Percentiles rank a stretch among this genome's conserved stretches.
Evolutionary conservation across 2,888 invertebrate genomes (phyloP).

Genomic region (Disparrhopalites patrizii): DNA sequence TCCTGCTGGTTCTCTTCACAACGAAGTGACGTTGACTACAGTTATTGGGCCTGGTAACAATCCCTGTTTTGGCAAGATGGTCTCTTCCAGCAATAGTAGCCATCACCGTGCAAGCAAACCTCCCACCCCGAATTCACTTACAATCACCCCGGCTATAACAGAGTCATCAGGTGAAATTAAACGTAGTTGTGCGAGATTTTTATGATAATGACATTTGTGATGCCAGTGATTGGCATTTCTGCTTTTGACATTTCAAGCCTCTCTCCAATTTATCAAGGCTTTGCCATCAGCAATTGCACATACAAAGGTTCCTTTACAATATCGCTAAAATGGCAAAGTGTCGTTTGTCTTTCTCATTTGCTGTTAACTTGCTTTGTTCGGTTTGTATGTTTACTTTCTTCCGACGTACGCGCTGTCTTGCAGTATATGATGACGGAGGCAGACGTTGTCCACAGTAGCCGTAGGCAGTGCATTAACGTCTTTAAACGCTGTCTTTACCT

Average conservation of each 20-base stretch:
- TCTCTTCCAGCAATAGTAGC: background rate
- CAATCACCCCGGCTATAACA: constrained; percentile 12
- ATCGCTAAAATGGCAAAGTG: background rate
- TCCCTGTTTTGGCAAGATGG: constrained; percentile 27
- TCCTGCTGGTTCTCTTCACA: background rate
- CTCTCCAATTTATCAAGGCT: background rate
- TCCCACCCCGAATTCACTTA: constrained; percentile 19
- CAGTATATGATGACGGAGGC: too few relatives aligned
- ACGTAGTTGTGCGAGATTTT: background rate
- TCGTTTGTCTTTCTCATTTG: background rate
- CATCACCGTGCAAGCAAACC: constrained; percentile 19
- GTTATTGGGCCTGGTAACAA: constrained; percentile 5
- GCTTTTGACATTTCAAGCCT: background rate
- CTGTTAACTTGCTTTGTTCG: background rate
- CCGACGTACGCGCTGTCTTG: too few relatives aligned
- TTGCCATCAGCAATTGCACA: background rate
- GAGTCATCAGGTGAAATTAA: constrained; percentile 17
- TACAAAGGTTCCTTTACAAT: background rate
- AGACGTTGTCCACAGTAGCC: too few relatives aligned
- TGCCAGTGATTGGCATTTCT: too few relatives aligned
- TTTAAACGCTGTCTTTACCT: too few relatives aligned
- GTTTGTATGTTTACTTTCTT: too few relatives aligned
- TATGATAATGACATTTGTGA: too few relatives aligned
- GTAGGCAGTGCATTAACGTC: too few relatives aligned
- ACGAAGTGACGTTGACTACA: constrained; percentile 16